These are phyloP conservation scores for Sparidentex hasta DNA, from an alignment of 2,797 vertebrate species.

Conservation along the genomic window DNA sequence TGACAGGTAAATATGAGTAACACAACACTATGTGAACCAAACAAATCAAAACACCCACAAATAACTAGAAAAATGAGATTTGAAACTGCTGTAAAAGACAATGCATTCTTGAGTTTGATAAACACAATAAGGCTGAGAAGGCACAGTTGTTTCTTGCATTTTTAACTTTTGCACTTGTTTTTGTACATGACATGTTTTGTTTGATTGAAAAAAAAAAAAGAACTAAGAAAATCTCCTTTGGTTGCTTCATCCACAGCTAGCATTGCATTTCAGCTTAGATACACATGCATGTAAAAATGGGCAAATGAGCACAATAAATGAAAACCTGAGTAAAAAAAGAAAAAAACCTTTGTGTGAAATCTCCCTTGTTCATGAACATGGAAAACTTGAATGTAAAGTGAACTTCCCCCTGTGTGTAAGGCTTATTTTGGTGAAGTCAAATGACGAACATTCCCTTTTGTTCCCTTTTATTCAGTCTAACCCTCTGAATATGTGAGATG, in stretches of 20 bases:
- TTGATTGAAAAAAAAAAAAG: neutral
- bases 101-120: neutral
- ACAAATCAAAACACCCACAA: neutral
- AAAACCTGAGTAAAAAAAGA: conserved; percentile 19
- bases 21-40: neutral
- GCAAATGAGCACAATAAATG: conserved; percentile 14
- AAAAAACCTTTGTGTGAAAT: neutral
- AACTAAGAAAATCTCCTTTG: conserved; percentile 43
- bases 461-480: neutral
- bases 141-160: conserved; percentile 68
- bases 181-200: conserved; percentile 5
- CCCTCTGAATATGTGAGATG: neutral
- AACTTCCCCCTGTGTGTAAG: neutral
- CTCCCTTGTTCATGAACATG: conserved; percentile 9
- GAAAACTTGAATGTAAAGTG: neutral
- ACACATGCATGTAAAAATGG: neutral
- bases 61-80: conserved; percentile 6
- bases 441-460: conserved; percentile 58
- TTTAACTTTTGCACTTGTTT: neutral
- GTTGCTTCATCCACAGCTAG: conserved; percentile 46
- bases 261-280: conserved; percentile 27
- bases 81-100: conserved; percentile 7
- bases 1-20: neutral
- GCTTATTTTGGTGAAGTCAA: neutral
- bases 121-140: conserved; percentile 52